These are phyloP conservation scores for Eolophus roseicapilla DNA, from an alignment of 2,113 vertebrate species.

Conservation along the genomic window DNA sequence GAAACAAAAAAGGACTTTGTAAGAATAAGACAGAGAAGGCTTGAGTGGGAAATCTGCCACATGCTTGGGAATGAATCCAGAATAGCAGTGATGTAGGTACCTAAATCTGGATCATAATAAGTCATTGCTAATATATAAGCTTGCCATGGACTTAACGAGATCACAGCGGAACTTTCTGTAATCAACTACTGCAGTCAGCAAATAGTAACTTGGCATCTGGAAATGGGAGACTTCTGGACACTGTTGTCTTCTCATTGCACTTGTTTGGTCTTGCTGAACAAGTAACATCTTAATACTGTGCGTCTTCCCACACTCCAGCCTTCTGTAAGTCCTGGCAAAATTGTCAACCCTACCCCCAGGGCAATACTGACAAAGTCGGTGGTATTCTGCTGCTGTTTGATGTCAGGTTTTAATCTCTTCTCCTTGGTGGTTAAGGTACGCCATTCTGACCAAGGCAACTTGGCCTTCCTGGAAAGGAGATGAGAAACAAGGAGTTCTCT, in stretches of 20 bases:
- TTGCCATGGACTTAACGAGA: not conserved
- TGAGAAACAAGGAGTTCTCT: conserved; percentile 92
- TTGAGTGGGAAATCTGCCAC: not conserved
- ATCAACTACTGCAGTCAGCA: not conserved
- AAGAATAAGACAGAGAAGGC: not conserved
- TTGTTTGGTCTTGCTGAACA: not conserved
- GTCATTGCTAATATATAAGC: not conserved
- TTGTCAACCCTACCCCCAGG: not conserved
- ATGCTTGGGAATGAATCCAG: not conserved
- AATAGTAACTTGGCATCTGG: not conserved
- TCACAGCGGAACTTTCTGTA: not conserved
- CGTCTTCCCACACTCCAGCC: not conserved
- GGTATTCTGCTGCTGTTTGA: not conserved
- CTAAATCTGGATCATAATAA: not conserved
- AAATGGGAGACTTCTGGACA: not conserved
- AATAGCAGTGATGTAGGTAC: not conserved
- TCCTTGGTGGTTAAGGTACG: conserved; percentile 79
- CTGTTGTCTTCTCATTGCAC: not conserved
- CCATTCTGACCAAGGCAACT: conserved; percentile 94
- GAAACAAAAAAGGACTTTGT: not conserved
- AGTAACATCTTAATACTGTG: not conserved
- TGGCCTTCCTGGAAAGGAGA: conserved; percentile 96
- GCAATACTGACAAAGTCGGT: not conserved
- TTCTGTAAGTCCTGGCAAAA: not conserved
- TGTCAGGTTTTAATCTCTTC: not conserved